phyloP scores from a whole-genome alignment of 2,797 vertebrate genomes.

The Otolemur crassicaudatus region DNA sequence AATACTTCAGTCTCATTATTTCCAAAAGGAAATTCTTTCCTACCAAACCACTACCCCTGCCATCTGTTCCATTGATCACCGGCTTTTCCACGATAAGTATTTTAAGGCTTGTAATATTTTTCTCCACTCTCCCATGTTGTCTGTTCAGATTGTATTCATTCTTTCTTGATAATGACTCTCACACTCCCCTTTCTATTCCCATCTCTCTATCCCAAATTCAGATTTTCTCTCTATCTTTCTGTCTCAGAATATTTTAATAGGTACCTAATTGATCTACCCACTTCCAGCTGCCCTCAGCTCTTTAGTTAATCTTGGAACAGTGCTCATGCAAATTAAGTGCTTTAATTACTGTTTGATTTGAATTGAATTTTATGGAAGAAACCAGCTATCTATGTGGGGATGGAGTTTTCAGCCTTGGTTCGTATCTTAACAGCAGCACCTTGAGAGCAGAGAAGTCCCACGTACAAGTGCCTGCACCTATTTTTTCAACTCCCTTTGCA shows the following conservation, averaged over 20 bases:
- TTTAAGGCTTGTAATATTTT: neutral
- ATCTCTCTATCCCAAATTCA: neutral
- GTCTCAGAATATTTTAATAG: slow-evolving; percentile 61
- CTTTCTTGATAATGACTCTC: neutral
- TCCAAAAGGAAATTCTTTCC: neutral
- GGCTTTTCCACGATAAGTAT: neutral
- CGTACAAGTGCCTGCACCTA: neutral
- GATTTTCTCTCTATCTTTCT: neutral
- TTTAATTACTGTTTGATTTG: slow-evolving; percentile 76
- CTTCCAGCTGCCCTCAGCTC: slow-evolving; percentile 37
- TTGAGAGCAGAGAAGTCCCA: neutral
- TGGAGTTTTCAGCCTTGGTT: neutral
- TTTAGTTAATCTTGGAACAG: slow-evolving; percentile 73
- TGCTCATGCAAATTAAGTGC: slow-evolving; percentile 69
- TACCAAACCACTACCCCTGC: neutral
- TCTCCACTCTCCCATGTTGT: neutral
- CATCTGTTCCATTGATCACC: neutral
- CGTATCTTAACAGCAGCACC: neutral
- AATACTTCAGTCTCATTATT: neutral
- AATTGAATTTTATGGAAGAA: slow-evolving; percentile 60
- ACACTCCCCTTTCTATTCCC: neutral
- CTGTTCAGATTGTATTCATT: neutral
- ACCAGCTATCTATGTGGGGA: neutral
- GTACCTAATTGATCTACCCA: slow-evolving; percentile 63
- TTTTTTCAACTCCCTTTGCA: slow-evolving; percentile 15